A percentile compares a stretch with the other conserved stretches of the same genome.
Evolutionary conservation across 2,888 invertebrate genomes (phyloP).

Genomic region (Chaitophorus viminalis): DNA sequence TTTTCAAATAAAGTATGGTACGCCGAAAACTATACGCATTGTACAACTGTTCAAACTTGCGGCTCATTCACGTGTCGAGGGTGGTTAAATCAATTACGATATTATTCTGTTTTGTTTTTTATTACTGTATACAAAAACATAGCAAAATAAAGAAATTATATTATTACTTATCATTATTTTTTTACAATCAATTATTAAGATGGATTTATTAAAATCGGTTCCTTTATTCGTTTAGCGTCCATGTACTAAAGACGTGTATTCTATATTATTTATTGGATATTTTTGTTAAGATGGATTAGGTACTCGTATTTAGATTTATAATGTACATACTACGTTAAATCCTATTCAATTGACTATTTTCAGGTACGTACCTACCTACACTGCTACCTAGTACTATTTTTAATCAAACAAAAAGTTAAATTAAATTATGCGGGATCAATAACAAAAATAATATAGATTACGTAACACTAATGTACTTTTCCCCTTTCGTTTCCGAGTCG

Average conservation of each 20-base stretch:
- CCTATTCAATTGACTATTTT: not conserved
- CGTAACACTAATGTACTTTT: not conserved
- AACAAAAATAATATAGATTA: slow-evolving; percentile 22
- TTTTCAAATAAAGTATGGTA: slow-evolving; percentile 33
- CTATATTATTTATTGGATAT: not conserved
- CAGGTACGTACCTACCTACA: not conserved
- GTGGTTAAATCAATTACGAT: slow-evolving; percentile 4
- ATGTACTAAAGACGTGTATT: not conserved
- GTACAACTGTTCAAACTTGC: not conserved
- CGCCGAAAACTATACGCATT: not conserved
- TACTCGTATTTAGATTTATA: no score
- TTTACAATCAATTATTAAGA: no score
- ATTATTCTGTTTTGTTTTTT: not conserved
- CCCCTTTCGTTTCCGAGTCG: not conserved
- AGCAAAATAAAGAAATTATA: not conserved
- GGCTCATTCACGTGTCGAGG: slow-evolving; percentile 7
- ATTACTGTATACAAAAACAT: not conserved
- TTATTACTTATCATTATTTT: no score
- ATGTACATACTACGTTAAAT: not conserved
- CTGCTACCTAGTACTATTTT: not conserved
- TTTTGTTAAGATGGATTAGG: not conserved
- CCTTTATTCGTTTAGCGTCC: not conserved
- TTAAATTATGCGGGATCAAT: not conserved
- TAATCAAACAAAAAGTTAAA: not conserved
- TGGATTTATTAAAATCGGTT: not conserved